These are phyloP conservation scores for Hyles vespertilio DNA, from an alignment of 1,140 invertebrate species.

Conservation along the genomic window DNA sequence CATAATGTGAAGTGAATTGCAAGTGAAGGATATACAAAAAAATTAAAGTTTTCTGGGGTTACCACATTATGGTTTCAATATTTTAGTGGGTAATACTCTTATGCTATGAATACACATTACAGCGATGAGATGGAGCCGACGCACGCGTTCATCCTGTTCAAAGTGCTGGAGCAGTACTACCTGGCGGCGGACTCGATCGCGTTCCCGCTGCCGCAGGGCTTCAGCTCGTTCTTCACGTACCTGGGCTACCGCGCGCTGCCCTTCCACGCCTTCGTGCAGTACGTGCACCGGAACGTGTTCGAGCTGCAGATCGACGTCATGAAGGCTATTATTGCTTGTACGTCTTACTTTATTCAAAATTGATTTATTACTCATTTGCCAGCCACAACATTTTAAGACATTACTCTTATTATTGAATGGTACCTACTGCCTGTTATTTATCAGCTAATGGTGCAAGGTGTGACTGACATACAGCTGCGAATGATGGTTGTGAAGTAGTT, in stretches of 20 bases:
- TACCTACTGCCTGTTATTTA: no score
- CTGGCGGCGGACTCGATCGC: slow-evolving; percentile 86
- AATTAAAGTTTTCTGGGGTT: no score
- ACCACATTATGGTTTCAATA: no score
- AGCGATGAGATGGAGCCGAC: slow-evolving; percentile 84
- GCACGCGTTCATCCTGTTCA: slow-evolving; percentile 82
- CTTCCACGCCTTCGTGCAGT: slow-evolving; percentile 86
- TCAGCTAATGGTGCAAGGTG: no score
- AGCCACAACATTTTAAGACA: no score
- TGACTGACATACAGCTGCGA: no score
- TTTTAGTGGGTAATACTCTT: no score
- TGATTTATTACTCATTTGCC: neutral
- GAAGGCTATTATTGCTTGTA: slow-evolving; percentile 88
- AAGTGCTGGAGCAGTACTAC: slow-evolving; percentile 85
- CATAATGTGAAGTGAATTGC: no score
- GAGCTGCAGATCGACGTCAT: slow-evolving; percentile 91
- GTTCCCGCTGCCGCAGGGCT: slow-evolving; percentile 89
- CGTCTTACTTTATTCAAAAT: slow-evolving; percentile 24
- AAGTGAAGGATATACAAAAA: no score
- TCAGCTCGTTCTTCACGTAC: slow-evolving; percentile 91
- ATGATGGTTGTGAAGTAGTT: no score
- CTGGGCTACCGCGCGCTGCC: slow-evolving; percentile 85
- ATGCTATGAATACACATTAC: slow-evolving; percentile 31
- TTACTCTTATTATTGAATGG: no score
- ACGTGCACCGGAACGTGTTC: slow-evolving; percentile 87